Percentiles rank a stretch among this genome's conserved stretches.
These are phyloP conservation scores for Drosophila neotestacea DNA, from an alignment of 2,888 invertebrate species.

Conservation along the genomic window DNA sequence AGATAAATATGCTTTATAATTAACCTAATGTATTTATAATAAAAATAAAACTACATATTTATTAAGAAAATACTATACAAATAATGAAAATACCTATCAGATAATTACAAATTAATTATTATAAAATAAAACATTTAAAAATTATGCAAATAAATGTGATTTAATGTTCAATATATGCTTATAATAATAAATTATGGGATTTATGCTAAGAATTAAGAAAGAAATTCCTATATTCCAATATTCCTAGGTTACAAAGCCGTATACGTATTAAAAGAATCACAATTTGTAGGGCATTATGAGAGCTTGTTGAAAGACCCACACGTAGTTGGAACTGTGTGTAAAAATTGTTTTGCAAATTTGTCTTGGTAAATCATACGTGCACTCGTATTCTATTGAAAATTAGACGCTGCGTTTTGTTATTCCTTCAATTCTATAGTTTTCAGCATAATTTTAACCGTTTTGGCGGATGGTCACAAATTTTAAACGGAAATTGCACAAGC, in stretches of 20 bases:
- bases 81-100: too few species aligned
- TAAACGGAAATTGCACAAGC: conserved; percentile 80
- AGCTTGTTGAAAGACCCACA: conserved; percentile 44
- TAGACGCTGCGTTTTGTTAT: conserved; percentile 41
- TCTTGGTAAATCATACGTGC: conserved; percentile 61
- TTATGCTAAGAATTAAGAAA: too few species aligned
- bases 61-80: neutral
- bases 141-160: too few species aligned
- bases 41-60: too few species aligned
- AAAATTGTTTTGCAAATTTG: conserved; percentile 56
- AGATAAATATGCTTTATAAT: too few species aligned
- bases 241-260: too few species aligned
- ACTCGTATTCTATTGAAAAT: conserved; percentile 74
- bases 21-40: too few species aligned
- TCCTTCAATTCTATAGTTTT: conserved; percentile 67
- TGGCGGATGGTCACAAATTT: conserved; percentile 73
- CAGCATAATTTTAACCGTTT: conserved; percentile 70
- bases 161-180: too few species aligned
- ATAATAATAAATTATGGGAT: too few species aligned
- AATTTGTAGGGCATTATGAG: neutral
- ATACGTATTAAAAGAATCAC: neutral
- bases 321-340: conserved; percentile 24
- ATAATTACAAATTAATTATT: too few species aligned
- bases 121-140: too few species aligned
- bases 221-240: too few species aligned